Conservation (phyloP, 2,113 vertebrate genomes). For the Apeltes quadracus region DNA sequence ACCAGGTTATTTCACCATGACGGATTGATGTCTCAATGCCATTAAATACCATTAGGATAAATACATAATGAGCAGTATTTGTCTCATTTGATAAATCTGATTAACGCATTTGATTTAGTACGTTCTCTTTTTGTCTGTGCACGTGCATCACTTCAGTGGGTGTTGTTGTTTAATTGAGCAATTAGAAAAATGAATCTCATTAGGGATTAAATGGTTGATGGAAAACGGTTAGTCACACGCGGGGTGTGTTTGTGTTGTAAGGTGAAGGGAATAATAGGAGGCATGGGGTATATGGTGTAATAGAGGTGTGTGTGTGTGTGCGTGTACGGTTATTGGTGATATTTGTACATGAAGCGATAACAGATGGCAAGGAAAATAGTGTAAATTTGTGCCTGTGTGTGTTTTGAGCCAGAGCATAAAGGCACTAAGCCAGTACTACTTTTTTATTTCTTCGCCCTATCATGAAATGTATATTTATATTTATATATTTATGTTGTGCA, state of each 20-base stretch:
- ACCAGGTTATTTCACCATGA: conserved; percentile 45
- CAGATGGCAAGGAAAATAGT: conserved; percentile 64
- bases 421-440: conserved; percentile 33
- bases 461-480: conserved; percentile 13
- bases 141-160: background rate
- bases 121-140: conserved; percentile 9
- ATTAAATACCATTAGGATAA: conserved; percentile 73
- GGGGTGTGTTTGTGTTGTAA: conserved; percentile 66
- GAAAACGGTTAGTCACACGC: conserved; percentile 62
- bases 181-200: conserved; percentile 72
- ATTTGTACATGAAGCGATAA: conserved; percentile 50
- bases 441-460: conserved; percentile 11
- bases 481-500: too few relatives aligned
- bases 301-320: conserved; percentile 34
- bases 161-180: conserved; percentile 64
- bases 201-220: conserved; percentile 68
- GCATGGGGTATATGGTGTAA: conserved; percentile 56
- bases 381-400: conserved; percentile 40
- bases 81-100: conserved; percentile 63
- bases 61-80: conserved; percentile 67
- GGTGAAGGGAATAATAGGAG: conserved; percentile 53
- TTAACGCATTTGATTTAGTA: conserved; percentile 51
- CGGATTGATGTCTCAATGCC: conserved; percentile 44
- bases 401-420: conserved; percentile 39
- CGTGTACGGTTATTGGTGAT: conserved; percentile 40